Base-by-base conservation (phyloP, 1,140 invertebrate species). In the Caenorhabditis inopinata region DNA sequence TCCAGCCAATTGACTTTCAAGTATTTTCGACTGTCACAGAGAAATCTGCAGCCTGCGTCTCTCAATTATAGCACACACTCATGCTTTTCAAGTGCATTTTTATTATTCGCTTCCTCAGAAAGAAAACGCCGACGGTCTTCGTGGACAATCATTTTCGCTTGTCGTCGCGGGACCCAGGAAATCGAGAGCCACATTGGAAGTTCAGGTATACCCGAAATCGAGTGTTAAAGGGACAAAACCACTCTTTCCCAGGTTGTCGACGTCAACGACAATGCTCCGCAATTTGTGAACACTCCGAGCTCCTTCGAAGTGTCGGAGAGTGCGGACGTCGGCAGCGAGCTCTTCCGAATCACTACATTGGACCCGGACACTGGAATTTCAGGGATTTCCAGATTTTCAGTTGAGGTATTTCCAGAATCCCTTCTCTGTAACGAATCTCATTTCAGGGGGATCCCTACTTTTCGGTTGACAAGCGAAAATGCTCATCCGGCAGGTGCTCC, bases 211-310 rank as follows among this genome's bases (percentile, higher is more conserved):
- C n/a, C n/a, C n/a, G n/a, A n/a, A n/a, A n/a, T n/a, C n/a, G n/a
- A n/a, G n/a, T n/a, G n/a, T n/a, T n/a, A n/a, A n/a, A n/a, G n/a
- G n/a, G n/a, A n/a, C n/a, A n/a, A n/a, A n/a, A n/a, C n/a, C n/a
- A n/a, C n/a, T 6, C 5, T 29, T 42, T 27, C 32, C 18, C 82
- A 83, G 58, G 74, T 83, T 3, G 82, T 82, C 0, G 82, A 83
- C 68, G 82, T 83, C 9, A 83, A 83, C 35, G 82, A 83, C 47
- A 83, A 83, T 73, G 79, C 82, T 9, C 82, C 82, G 18, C 16
- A 32, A 1, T 83, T 83, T 21, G n/a, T 46, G 1, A 62, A 53
- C 21, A 81, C 79, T 11, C 68, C 51, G 5, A 58, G 46, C 27
- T 48, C n/a, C 14, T 53, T 51, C 79, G 74, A 49, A 58, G 23